Conservation (phyloP, 1,140 invertebrate genomes). For the roundworm (Caenorhabditis elegans) region WBcel235 BX284605.5:6853001-6853500, state of each 20-base stretch:
- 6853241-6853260: conserved; percentile 67
- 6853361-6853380: conserved; percentile 67
- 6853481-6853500: conserved; percentile 71
- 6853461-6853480: conserved; percentile 53
- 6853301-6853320: not conserved
- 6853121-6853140: not conserved
- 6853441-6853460: no score
- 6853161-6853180: conserved; percentile 43
- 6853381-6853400: conserved; percentile 55
- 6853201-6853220: conserved; percentile 71
- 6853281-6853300: conserved; percentile 67
- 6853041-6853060: not conserved
- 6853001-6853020: not conserved
- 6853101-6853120: not conserved
- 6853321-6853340: conserved; percentile 36
- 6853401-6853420: conserved; percentile 67
- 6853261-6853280: conserved; percentile 68
- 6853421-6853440: conserved; percentile 68
- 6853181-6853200: conserved; percentile 69
- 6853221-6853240: conserved; percentile 68
- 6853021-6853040: not conserved
- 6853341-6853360: conserved; percentile 65
- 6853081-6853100: not conserved
- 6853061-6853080: not conserved
- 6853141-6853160: not conserved